phyloP scores from a whole-genome alignment of 2,113 vertebrate species.

The Chaetura pelagica region DNA sequence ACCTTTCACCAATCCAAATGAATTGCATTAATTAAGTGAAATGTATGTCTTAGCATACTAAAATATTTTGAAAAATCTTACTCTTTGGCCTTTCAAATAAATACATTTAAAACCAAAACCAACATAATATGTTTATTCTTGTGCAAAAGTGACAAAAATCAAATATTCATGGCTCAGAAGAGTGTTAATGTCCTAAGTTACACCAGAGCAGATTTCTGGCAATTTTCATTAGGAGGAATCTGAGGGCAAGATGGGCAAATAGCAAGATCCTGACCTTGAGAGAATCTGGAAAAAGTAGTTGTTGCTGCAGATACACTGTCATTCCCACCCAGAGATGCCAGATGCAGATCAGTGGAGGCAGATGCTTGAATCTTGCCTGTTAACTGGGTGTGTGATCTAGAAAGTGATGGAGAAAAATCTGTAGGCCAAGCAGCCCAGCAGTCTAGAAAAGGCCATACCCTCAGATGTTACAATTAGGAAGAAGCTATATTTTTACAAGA shows the following conservation, averaged over 20 bases:
- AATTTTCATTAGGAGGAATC: background rate
- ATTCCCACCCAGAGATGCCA: background rate
- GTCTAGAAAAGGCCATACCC: background rate
- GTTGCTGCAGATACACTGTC: background rate
- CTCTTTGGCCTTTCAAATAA: background rate
- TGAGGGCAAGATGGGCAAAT: background rate
- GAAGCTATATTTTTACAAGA: background rate
- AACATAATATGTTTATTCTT: background rate
- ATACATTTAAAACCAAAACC: background rate
- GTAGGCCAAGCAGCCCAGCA: background rate
- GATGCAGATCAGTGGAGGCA: background rate
- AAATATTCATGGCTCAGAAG: background rate
- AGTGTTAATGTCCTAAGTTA: background rate
- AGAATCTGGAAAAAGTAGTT: background rate
- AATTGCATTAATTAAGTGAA: background rate
- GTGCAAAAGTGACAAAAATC: background rate
- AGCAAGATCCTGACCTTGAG: background rate
- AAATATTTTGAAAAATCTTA: background rate
- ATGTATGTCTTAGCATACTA: background rate
- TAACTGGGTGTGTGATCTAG: background rate
- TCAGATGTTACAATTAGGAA: background rate
- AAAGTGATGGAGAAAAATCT: background rate
- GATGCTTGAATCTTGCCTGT: background rate
- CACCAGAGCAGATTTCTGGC: background rate
- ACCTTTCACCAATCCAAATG: background rate